Conservation (phyloP, 1,140 invertebrate species). For the Drosophila pectinifera region DNA sequence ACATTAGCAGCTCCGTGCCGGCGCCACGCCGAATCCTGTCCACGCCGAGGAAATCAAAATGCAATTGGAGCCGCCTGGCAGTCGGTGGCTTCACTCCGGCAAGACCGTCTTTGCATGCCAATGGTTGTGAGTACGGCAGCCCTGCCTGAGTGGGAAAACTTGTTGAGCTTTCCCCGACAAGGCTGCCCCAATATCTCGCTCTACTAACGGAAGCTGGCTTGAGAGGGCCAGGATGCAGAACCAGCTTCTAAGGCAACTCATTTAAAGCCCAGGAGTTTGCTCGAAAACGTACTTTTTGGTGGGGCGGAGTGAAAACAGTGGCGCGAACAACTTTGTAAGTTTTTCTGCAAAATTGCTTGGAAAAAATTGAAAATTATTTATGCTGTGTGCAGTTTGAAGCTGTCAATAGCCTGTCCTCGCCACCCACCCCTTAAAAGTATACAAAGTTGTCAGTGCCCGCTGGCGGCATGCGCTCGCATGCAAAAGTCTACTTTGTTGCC, state of each 20-base stretch:
- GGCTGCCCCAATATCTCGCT: constrained; percentile 11
- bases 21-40: constrained; percentile 30
- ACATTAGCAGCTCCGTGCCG: constrained; percentile 73
- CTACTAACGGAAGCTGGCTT: constrained; percentile 27
- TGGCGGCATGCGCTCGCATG: constrained; percentile 79
- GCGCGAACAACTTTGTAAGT: constrained; percentile 71
- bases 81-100: constrained; percentile 26
- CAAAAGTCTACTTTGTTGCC: constrained; percentile 81
- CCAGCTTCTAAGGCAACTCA: constrained; percentile 63
- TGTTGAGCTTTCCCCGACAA: constrained; percentile 58
- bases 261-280: constrained; percentile 67
- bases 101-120: constrained; percentile 23
- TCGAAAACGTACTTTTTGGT: constrained; percentile 33
- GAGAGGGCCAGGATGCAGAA: neutral
- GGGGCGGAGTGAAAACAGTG: constrained; percentile 23
- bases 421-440: constrained; percentile 32
- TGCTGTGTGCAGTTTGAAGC: constrained; percentile 73
- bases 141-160: constrained; percentile 69
- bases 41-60: constrained; percentile 65
- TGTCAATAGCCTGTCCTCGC: constrained; percentile 64
- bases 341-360: constrained; percentile 75
- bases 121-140: constrained; percentile 17
- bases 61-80: constrained; percentile 57
- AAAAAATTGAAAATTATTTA: constrained; percentile 83
- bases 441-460: constrained; percentile 71